phyloP scores from a whole-genome alignment of 2,797 vertebrate genomes.

The Clarias pachynema region DNA sequence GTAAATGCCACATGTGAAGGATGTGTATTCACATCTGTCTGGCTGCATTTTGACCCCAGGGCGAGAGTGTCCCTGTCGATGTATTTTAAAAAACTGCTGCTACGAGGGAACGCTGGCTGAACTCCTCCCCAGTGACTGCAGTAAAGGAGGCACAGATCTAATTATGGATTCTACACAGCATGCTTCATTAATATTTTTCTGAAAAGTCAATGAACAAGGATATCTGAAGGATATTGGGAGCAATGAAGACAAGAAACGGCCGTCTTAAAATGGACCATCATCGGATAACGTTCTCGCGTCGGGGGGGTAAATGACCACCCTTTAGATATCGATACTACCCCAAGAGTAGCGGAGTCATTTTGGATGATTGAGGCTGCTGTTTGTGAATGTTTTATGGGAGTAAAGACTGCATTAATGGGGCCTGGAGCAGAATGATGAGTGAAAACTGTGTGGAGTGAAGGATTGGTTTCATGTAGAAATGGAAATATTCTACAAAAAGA shows the following conservation, averaged over 20 bases:
- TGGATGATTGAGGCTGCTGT: constrained; percentile 33
- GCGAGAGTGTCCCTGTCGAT: not conserved
- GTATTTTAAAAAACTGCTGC: constrained; percentile 12
- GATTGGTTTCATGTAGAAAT: constrained; percentile 17
- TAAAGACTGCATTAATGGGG: constrained; percentile 13
- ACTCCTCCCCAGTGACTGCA: not conserved
- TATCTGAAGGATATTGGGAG: constrained; percentile 18
- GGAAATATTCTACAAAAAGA: constrained; percentile 26
- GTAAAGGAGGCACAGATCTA: not conserved
- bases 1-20: not conserved
- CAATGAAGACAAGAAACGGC: not conserved
- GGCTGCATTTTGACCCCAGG: not conserved
- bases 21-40: not conserved
- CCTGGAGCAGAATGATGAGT: constrained; percentile 31
- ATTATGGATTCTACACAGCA: not conserved
- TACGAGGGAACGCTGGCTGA: not conserved
- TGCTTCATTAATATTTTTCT: constrained; percentile 10
- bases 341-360: constrained; percentile 21
- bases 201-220: not conserved
- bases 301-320: not conserved
- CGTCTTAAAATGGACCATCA: not conserved
- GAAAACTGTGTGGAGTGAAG: constrained; percentile 7
- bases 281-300: constrained; percentile 3
- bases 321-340: not conserved
- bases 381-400: constrained; percentile 4